Conservation (phyloP, 2,888 invertebrate species). For the Pocota personata region DNA sequence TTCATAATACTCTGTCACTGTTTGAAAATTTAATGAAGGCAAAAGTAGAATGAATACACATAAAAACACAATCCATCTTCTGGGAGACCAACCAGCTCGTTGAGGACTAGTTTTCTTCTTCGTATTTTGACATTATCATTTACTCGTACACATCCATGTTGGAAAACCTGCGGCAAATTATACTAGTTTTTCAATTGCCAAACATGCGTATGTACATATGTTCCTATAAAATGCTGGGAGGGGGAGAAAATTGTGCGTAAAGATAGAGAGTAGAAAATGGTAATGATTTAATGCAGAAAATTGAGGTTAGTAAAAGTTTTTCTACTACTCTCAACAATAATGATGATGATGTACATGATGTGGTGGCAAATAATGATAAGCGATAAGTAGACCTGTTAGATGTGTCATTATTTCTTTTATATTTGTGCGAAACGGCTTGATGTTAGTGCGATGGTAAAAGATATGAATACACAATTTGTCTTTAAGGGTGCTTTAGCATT, state of each 20-base stretch:
- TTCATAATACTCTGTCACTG: background rate
- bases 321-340: background rate
- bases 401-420: conserved; percentile 21
- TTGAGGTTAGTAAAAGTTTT: conserved; percentile 55
- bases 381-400: conserved; percentile 34
- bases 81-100: background rate
- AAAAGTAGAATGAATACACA: background rate
- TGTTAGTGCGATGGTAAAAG: background rate
- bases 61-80: no score
- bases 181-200: conserved; percentile 28
- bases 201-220: background rate
- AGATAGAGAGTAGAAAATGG: conserved; percentile 22
- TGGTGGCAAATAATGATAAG: background rate
- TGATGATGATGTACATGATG: background rate
- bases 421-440: conserved; percentile 4
- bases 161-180: conserved; percentile 9
- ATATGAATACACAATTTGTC: background rate
- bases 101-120: conserved; percentile 17
- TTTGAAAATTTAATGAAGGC: conserved; percentile 10
- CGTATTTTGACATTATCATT: conserved; percentile 16
- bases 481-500: conserved; percentile 21
- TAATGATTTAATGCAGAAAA: conserved; percentile 25
- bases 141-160: conserved; percentile 1
- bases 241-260: conserved; percentile 15
- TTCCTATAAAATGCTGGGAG: background rate